Conservation (phyloP, 2,888 invertebrate genomes). For the Diarsia dahlii region DNA sequence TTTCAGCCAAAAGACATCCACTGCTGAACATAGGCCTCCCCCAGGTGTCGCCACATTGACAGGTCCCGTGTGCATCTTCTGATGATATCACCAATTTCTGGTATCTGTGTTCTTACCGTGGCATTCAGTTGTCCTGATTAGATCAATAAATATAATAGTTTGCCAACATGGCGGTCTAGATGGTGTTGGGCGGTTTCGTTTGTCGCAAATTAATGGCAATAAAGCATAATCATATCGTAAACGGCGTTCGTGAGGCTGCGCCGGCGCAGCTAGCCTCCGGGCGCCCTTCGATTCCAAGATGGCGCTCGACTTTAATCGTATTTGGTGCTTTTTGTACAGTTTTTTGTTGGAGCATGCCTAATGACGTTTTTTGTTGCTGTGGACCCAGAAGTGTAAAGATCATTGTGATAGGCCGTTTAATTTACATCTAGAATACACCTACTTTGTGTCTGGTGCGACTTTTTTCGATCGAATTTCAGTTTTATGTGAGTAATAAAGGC, state of each 20-base stretch:
- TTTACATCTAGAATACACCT: slow-evolving; percentile 43
- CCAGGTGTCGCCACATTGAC: too few species aligned
- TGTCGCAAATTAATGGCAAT: slow-evolving; percentile 89
- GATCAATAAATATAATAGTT: slow-evolving; percentile 77
- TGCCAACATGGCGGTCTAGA: slow-evolving; percentile 80
- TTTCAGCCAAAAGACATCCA: too few species aligned
- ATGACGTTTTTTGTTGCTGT: slow-evolving; percentile 43
- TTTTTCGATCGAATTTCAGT: slow-evolving; percentile 17
- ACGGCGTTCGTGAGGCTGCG: slow-evolving; percentile 77
- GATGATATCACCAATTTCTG: slow-evolving; percentile 1
- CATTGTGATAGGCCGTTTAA: slow-evolving; percentile 45
- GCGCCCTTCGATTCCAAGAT: slow-evolving; percentile 81
- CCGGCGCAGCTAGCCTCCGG: slow-evolving; percentile 75
- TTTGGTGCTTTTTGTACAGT: slow-evolving; percentile 56
- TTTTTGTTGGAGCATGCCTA: slow-evolving; percentile 47
- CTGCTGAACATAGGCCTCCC: too few species aligned
- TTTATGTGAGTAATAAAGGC: neutral
- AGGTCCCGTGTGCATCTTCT: too few species aligned
- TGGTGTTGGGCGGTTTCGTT: slow-evolving; percentile 86
- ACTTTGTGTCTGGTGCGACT: slow-evolving; percentile 10
- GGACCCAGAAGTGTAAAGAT: slow-evolving; percentile 50
- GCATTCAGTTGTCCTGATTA: slow-evolving; percentile 69
- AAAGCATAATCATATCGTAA: slow-evolving; percentile 89
- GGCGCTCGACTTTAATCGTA: slow-evolving; percentile 78
- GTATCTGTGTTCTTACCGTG: slow-evolving; percentile 32